A percentile compares a stretch with the other conserved stretches of the same genome.
Conservation (phyloP, 2,113 vertebrate species). For the Sinocyclocheilus maitianheensis region DNA sequence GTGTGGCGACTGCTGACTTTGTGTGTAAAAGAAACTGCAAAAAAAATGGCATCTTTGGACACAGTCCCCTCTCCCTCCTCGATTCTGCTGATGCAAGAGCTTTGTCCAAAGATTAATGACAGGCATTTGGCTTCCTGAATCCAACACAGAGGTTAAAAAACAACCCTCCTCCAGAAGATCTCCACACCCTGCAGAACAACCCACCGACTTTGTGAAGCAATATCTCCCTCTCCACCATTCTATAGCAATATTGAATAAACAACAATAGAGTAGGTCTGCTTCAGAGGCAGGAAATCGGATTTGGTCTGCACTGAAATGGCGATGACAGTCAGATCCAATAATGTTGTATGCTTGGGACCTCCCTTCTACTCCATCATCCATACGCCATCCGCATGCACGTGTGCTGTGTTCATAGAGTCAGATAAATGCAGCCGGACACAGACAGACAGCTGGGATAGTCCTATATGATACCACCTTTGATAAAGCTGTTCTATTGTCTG, state of each 20-base stretch:
- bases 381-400: slow-evolving; percentile 1
- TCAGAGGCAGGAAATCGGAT: slow-evolving; percentile 49
- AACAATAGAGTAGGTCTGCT: slow-evolving; percentile 47
- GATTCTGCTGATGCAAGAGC: slow-evolving; percentile 70
- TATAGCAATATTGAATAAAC: slow-evolving; percentile 58
- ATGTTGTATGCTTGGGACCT: slow-evolving; percentile 37
- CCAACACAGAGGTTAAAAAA: slow-evolving; percentile 68
- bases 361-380: slow-evolving; percentile 31
- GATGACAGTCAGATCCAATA: slow-evolving; percentile 43
- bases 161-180: slow-evolving; percentile 65
- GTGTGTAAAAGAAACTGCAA: slow-evolving; percentile 23
- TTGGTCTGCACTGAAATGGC: slow-evolving; percentile 49
- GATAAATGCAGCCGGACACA: no score
- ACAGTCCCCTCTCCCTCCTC: slow-evolving; percentile 57
- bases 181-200: slow-evolving; percentile 56
- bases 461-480: background rate
- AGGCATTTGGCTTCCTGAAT: slow-evolving; percentile 65
- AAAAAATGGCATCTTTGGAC: slow-evolving; percentile 55
- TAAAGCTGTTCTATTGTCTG: background rate
- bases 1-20: background rate
- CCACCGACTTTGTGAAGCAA: slow-evolving; percentile 55
- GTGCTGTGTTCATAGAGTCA: background rate
- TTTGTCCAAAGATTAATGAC: slow-evolving; percentile 73
- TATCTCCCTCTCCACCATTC: slow-evolving; percentile 56
- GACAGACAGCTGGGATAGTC: background rate